Percentiles rank a stretch among this genome's conserved stretches.
phyloP scores from a whole-genome alignment of 2,797 vertebrate species.

The Lagorchestes hirsutus region DNA sequence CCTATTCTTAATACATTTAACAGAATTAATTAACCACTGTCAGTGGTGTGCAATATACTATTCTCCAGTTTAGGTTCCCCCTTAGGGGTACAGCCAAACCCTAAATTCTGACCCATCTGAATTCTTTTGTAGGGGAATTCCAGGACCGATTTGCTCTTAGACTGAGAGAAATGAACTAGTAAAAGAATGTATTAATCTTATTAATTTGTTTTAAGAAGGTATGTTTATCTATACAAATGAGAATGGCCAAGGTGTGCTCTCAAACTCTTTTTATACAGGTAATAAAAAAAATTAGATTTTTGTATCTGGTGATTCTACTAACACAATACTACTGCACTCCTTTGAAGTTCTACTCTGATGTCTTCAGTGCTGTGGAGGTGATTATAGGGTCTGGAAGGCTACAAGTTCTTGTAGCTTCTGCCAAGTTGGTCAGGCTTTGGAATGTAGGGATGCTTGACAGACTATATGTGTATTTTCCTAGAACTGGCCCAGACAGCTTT shows the following conservation, averaged over 20 bases:
- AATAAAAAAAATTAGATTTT: not conserved
- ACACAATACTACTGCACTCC: not conserved
- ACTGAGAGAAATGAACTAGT: conserved; percentile 56
- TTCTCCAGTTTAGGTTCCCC: not conserved
- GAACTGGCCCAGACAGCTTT: not conserved
- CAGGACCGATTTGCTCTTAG: not conserved
- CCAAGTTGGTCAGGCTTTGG: not conserved
- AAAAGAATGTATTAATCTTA: conserved; percentile 57
- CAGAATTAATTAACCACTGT: not conserved
- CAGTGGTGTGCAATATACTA: not conserved
- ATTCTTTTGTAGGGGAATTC: conserved; percentile 60
- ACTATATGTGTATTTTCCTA: not conserved
- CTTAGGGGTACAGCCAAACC: conserved; percentile 26
- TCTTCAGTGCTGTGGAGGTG: not conserved
- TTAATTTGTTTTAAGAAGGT: conserved; percentile 63
- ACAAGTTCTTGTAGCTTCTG: not conserved
- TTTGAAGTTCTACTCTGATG: not conserved
- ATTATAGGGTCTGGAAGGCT: not conserved
- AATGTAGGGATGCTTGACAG: not conserved
- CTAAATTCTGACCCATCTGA: conserved; percentile 55
- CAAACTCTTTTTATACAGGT: not conserved
- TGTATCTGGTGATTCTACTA: not conserved
- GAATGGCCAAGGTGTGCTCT: conserved; percentile 56
- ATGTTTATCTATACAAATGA: conserved; percentile 56
- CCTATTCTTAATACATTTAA: not conserved